Evolutionary conservation across 2,113 vertebrate species (phyloP), one percentile per base, ranked within the genome.

Genomic region (Siphamia tubifer): DNA sequence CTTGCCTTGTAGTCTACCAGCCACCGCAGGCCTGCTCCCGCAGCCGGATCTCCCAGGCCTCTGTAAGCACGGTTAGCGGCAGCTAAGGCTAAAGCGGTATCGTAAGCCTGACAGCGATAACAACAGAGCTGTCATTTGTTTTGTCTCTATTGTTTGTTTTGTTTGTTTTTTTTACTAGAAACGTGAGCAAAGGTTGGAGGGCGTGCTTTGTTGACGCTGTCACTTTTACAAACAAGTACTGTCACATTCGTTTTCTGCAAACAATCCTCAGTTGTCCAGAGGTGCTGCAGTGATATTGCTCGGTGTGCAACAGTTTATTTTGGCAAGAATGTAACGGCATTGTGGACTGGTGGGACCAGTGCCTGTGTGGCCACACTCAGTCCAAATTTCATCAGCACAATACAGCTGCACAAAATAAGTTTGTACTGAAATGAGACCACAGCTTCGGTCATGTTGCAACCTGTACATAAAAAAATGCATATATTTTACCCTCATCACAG

Each of bases 221-320:
- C 42, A 52, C 8, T 32, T 23, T 30, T 4, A 39, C 35, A 69
- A 65, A 6, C 8, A 24, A 5, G 10, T 10, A 81, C 72, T 80
- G 67, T 83, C 81, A 77, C 19, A 28, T 30, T 20, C 57, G 61
- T 36, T 21, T 56, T 77, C 65, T 32, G 68, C 53, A 60, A 71
- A 11, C 40, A 36, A 77, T 51, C 70, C 83, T 74, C 73, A 78
- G 61, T 87, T 83, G 77, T 64, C 70, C 52, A 64, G 60, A 72
- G 65, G 64, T 61, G 74, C 74, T 81, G 76, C 75, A 62, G 74
- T 58, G 73, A 73, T 58, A 79, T 75, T 49, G 58, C 75, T 72
- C 74, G 35, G 53, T 63, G 76, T 79, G 87, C 86, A 88, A 90
- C 87, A 91, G 86, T 87, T 90, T 79, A 85, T 88, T 82, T 81